Conservation (phyloP, 2,113 vertebrate species). For the Trinectes maculatus region DNA sequence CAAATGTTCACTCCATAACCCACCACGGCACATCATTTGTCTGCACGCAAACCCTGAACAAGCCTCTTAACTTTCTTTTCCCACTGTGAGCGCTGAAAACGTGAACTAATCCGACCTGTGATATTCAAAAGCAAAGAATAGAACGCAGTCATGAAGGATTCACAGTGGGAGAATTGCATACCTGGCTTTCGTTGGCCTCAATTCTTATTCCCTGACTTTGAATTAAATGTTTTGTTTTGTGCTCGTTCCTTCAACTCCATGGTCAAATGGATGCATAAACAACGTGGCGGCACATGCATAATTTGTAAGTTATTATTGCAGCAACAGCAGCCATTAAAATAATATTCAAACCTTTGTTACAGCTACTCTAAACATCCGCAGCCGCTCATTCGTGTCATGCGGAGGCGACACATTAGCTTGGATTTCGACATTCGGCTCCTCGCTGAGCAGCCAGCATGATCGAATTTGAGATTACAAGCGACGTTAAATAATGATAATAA, state of each 20-base stretch:
- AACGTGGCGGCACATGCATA: not conserved
- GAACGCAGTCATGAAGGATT: not conserved
- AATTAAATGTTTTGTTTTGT: not conserved
- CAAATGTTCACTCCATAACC: not conserved
- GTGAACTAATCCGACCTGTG: not conserved
- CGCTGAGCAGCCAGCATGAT: slow-evolving; percentile 32
- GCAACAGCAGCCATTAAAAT: not conserved
- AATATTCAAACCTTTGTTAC: not conserved
- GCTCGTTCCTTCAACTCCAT: not conserved
- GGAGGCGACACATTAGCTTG: slow-evolving; percentile 26
- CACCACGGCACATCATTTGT: not conserved
- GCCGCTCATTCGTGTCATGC: not conserved
- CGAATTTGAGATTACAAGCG: slow-evolving; percentile 51
- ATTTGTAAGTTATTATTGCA: slow-evolving; percentile 4
- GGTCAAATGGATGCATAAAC: not conserved
- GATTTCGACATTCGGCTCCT: slow-evolving; percentile 28
- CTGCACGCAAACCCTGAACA: not conserved
- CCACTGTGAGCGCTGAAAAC: too few species aligned
- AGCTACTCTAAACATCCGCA: not conserved
- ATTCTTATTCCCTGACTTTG: not conserved
- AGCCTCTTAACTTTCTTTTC: not conserved
- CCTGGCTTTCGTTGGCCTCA: not conserved
- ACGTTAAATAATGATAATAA: too few species aligned
- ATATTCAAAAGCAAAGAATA: not conserved
- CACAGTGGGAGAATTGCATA: not conserved